Percentiles rank a stretch among this genome's conserved stretches.
These are phyloP conservation scores for Hoplias malabaricus DNA, from an alignment of 2,113 vertebrate genomes.

Conservation along the genomic window DNA sequence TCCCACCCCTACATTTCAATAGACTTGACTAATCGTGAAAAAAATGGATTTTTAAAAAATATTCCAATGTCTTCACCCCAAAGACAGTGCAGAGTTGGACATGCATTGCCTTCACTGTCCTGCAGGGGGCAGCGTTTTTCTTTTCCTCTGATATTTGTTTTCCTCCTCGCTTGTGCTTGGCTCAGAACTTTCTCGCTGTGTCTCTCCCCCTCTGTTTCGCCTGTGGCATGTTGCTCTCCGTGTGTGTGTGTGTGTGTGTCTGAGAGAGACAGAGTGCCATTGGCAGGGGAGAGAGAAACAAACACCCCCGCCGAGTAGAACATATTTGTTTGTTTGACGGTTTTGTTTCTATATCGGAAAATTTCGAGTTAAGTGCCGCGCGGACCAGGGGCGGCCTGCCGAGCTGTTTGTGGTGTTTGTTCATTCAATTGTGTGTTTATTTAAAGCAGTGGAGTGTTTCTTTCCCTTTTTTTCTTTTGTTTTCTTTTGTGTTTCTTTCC, in stretches of 20 bases:
- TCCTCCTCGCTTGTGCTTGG: neutral
- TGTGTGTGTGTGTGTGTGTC: conserved; percentile 16
- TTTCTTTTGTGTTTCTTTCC: neutral
- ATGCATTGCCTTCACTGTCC: neutral
- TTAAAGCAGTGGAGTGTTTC: neutral
- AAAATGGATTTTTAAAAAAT: too few relatives aligned
- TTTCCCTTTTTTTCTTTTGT: neutral
- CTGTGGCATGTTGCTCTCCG: conserved; percentile 28
- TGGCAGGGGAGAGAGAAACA: conserved; percentile 4
- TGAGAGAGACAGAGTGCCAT: conserved; percentile 1
- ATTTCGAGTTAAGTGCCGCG: conserved; percentile 37
- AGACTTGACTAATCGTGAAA: too few relatives aligned
- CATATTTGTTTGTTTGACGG: conserved; percentile 50
- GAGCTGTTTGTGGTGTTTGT: conserved; percentile 31
- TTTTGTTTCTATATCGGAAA: conserved; percentile 45
- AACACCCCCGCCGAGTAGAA: conserved; percentile 37
- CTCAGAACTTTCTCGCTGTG: conserved; percentile 23
- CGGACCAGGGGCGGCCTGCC: conserved; percentile 23
- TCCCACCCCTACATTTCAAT: too few relatives aligned
- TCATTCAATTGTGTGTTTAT: conserved; percentile 15
- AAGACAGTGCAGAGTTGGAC: neutral
- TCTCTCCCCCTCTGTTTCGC: conserved; percentile 6
- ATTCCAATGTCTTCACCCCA: too few relatives aligned
- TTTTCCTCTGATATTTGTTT: too few relatives aligned
- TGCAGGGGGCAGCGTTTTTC: conserved; percentile 49